Base-by-base conservation (phyloP, 2,888 invertebrate genomes). In the Melanostoma mellinum region DNA sequence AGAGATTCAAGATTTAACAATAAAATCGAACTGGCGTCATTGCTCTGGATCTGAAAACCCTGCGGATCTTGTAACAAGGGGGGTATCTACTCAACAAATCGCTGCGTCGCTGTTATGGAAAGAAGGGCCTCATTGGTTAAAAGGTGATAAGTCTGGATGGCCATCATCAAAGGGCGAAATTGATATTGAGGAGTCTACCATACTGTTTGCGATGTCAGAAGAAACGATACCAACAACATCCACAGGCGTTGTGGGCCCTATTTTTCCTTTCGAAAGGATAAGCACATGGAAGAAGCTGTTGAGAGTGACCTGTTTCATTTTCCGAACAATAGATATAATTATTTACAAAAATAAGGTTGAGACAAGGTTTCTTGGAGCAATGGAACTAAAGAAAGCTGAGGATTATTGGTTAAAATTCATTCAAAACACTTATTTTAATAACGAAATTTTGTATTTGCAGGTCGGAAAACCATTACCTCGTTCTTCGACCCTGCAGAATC, bases 41-140 rank as follows among this genome's bases (percentile, higher is more conserved):
- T 72, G 61, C 44, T 53, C 53, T 20, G 71, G 71, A 33, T 56
- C 48, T 1, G 46, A 48, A 48, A 68, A 68, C 33, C 48, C 55
- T n/a, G 68, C 56, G 3, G 68, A 68, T 30, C 46, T 56, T 30
- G 38, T 56, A 6, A 68, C 56, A 6, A 68, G 46, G 38, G 56
- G 56, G n/a, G 30, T 68, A 55, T 68, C 69, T 6, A 38, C 48
- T 48, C 55, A 56, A 32, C 32, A 69, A 20, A 48, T 69, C 32
- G 30, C 46, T 38, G 48, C 8, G 32, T 69, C 38, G 2, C 46
- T 6, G 33, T 36, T 50, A 50, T 42, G 42, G 42, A 42, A 60
- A 38, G 36, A 56, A 20, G 69, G 56, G 8, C 46, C 44, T 8
- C 6, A 42, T 67, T 67, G 67, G 67, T 8, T 44, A 33, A 67